Base-by-base conservation (phyloP, 2,113 vertebrate genomes). In the Phylloscopus trochilus region DNA sequence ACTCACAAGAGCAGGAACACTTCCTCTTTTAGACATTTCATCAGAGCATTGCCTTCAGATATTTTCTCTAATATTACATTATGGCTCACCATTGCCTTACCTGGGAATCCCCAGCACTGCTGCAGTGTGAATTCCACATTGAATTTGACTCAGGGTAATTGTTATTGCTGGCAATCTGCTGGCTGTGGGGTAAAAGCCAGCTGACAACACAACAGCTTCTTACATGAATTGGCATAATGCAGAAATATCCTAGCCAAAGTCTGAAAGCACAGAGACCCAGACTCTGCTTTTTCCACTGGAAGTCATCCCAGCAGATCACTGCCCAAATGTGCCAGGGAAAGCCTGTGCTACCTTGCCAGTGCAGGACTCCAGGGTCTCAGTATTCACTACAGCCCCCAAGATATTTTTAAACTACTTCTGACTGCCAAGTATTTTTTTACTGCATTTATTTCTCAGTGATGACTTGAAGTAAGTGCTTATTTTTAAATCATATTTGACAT, bases 401-500 rank as follows among this genome's bases (percentile, higher is more conserved):
- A 30, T 58, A 53, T 56, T 90, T 93, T 87, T 78, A 53, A 92
- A 68, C 69, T 64, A 43, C 44, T 78, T 81, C 37, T 53, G 89
- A 51, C 43, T 53, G 73, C 88, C 88, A 92, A 89, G 33, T 49
- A 49, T 31, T 87, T 68, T 64, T 78, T 95, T 35, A 78, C 23
- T 51, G 74, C 37, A 58, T 72, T 74, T 88, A 81, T 87, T 88
- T 85, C 60, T 86, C 80, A 69, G 58, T 30, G 62, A 82, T 58
- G 28, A 78, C 37, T 92, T 87, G 22, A 58, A 89, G 60, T 46
- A 80, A 86, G 84, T 76, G 46, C 55, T 94, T 28, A 80, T 85
- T 93, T 91, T 67, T 67, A 96, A 83, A 78, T 82, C 77, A 76
- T 74, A 84, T 85, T 52, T 81, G 83, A 90, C 77, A 76, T 94